Percentiles rank a stretch among this genome's conserved stretches.
phyloP scores from a whole-genome alignment of 2,113 vertebrate genomes.

The Canis aureus region DNA sequence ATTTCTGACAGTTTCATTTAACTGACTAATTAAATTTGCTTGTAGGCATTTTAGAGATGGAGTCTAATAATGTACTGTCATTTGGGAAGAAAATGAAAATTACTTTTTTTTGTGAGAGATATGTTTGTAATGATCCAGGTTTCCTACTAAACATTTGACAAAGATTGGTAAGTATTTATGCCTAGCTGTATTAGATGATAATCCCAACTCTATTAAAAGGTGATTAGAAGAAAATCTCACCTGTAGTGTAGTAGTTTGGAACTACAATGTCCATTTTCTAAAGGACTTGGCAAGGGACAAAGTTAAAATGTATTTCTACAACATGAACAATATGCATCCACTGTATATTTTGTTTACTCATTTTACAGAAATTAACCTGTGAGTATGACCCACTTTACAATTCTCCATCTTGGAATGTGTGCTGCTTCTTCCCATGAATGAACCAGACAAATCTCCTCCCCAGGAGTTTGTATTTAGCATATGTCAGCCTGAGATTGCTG shows the following conservation, averaged over 20 bases:
- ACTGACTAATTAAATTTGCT: constrained; percentile 89
- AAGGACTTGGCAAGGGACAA: neutral
- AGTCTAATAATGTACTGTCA: constrained; percentile 79
- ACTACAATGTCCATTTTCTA: constrained; percentile 42
- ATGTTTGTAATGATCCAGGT: constrained; percentile 63
- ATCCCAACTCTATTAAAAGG: constrained; percentile 74
- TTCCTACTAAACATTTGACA: constrained; percentile 70
- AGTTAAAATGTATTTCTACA: constrained; percentile 45
- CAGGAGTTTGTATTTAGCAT: neutral
- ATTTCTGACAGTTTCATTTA: constrained; percentile 89
- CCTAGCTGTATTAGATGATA: constrained; percentile 66
- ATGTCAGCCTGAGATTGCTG: neutral
- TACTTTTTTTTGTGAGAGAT: constrained; percentile 70
- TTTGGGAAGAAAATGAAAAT: constrained; percentile 83
- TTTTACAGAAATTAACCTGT: neutral
- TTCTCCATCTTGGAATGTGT: neutral
- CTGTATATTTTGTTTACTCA: neutral
- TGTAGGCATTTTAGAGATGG: constrained; percentile 83
- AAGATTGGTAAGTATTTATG: constrained; percentile 62
- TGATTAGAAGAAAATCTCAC: constrained; percentile 66
- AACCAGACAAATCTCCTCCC: neutral
- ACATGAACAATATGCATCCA: neutral
- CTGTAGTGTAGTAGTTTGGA: constrained; percentile 56
- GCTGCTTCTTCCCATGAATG: neutral
- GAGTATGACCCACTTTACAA: neutral